A percentile compares a stretch with the other conserved stretches of the same genome.
These are phyloP conservation scores for Drosophila repleta DNA, from an alignment of 1,140 invertebrate genomes.

Conservation along the genomic window DNA sequence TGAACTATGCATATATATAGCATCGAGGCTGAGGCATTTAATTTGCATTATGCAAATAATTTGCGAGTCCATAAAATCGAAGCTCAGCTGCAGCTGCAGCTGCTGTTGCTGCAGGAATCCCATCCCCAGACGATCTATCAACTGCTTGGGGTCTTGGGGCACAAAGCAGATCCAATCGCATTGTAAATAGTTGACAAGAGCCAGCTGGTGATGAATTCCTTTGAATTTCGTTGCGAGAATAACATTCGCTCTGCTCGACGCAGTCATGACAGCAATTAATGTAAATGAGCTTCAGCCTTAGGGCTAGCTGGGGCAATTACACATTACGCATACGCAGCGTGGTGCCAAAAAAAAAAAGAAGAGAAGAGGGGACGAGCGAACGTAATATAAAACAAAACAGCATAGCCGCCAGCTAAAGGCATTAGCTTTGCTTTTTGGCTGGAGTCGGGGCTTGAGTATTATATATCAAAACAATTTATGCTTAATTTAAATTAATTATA, in stretches of 20 bases:
- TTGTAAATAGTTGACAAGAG: slow-evolving; percentile 1
- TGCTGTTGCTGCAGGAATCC: neutral
- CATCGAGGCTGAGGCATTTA: slow-evolving; percentile 25
- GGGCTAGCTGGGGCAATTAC: slow-evolving; percentile 3
- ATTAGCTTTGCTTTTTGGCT: slow-evolving; percentile 3
- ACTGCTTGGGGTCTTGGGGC: slow-evolving; percentile 7
- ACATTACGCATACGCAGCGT: slow-evolving; percentile 43
- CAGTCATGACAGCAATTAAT: slow-evolving; percentile 46
- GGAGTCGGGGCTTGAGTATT: neutral
- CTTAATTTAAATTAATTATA: slow-evolving; percentile 72
- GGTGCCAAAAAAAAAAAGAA: neutral
- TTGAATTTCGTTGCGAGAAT: slow-evolving; percentile 15
- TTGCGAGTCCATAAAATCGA: slow-evolving; percentile 25
- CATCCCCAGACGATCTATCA: slow-evolving; percentile 15
- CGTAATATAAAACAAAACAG: neutral
- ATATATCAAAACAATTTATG: slow-evolving; percentile 66
- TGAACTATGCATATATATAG: neutral
- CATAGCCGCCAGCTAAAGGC: slow-evolving; percentile 1
- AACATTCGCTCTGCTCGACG: slow-evolving; percentile 9
- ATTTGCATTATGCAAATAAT: slow-evolving; percentile 48
- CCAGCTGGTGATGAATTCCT: slow-evolving; percentile 1
- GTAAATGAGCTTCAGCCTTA: slow-evolving; percentile 23
- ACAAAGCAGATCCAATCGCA: neutral
- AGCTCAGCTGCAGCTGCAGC: slow-evolving; percentile 13
- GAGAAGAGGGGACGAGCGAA: too few relatives aligned